A percentile compares a stretch with the other conserved stretches of the same genome.
These are phyloP conservation scores for Platorchestia sp. DNA, from an alignment of 1,140 invertebrate genomes.

Conservation along the genomic window DNA sequence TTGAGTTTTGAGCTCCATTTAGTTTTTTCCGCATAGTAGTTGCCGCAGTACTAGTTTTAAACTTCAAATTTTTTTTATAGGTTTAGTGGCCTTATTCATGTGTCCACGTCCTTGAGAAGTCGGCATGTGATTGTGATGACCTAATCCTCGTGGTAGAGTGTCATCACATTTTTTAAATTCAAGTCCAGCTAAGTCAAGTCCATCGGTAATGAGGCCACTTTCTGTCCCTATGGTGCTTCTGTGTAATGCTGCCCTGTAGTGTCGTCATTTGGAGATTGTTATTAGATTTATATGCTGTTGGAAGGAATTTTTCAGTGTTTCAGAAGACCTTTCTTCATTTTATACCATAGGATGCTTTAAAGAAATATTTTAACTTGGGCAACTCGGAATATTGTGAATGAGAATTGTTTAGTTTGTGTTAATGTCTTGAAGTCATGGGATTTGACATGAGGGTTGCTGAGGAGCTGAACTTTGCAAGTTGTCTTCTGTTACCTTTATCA, in stretches of 20 bases:
- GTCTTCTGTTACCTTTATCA: neutral
- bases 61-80: too few species aligned
- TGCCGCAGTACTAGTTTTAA: too few species aligned
- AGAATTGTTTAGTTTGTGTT: neutral
- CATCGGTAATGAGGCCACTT: neutral
- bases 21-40: too few species aligned
- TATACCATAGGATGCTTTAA: neutral
- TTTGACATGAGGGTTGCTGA: neutral
- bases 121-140: neutral
- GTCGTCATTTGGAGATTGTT: neutral
- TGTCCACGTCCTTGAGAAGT: neutral
- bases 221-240: neutral
- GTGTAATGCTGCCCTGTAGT: neutral
- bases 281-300: neutral
- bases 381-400: neutral
- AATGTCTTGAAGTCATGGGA: neutral
- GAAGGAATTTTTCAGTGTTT: neutral
- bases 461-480: neutral
- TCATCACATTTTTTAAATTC: neutral
- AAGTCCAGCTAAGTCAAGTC: neutral
- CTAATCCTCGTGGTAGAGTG: neutral
- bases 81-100: too few species aligned
- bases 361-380: neutral
- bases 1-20: too few species aligned
- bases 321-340: neutral